These are phyloP conservation scores for Cynopterus brachyotis DNA, from an alignment of 2,113 vertebrate species.

Conservation along the genomic window DNA sequence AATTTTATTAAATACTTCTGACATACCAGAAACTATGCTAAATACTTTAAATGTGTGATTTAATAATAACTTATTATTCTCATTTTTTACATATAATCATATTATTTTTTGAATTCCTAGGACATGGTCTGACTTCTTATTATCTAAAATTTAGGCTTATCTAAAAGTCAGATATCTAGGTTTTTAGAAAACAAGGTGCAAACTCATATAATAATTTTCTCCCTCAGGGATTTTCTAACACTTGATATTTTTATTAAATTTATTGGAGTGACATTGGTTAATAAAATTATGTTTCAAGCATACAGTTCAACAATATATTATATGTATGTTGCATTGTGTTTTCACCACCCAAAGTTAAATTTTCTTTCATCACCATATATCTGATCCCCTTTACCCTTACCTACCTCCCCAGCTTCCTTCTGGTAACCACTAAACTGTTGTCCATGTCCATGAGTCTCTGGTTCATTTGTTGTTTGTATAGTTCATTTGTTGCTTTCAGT, in stretches of 20 bases:
- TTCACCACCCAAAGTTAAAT: no score
- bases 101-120: background rate
- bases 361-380: no score
- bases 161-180: background rate
- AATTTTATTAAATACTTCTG: background rate
- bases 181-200: conserved; percentile 15
- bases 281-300: no score
- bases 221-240: background rate
- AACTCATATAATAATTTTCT: conserved; percentile 20
- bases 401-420: no score
- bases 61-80: background rate
- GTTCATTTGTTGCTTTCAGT: no score
- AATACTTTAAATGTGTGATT: background rate
- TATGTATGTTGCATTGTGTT: no score
- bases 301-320: no score
- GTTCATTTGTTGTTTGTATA: no score
- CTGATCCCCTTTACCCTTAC: no score
- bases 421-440: no score
- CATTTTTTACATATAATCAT: background rate
- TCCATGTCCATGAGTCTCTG: no score
- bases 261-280: no score
- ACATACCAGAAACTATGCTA: background rate
- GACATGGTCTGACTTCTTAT: background rate
- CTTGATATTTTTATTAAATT: background rate
- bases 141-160: background rate